Evolutionary conservation across 1,140 invertebrate genomes (phyloP).

Genomic region (Ceratosolen solmsi): DNA sequence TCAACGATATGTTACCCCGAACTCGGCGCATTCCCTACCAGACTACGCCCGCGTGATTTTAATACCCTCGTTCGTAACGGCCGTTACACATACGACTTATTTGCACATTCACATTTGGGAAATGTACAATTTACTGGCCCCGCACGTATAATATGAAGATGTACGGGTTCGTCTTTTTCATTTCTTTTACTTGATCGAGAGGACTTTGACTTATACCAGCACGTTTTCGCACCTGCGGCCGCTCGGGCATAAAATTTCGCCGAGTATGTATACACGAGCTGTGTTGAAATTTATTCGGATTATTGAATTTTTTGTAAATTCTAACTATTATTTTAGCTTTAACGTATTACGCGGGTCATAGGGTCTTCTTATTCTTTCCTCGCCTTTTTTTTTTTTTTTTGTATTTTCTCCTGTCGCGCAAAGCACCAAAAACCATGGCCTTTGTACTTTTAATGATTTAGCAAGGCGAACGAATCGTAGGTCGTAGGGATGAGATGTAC

Average conservation of each 20-base stretch:
- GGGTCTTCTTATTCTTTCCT: too few relatives aligned
- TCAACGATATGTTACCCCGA: background rate
- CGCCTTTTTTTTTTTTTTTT: background rate
- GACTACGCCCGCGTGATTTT: background rate
- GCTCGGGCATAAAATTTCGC: background rate
- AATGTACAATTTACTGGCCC: conserved; percentile 9
- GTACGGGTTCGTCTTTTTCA: background rate
- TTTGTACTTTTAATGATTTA: too few relatives aligned
- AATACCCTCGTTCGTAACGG: background rate
- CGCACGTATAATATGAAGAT: background rate
- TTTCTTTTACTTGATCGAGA: background rate
- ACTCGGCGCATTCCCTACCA: background rate
- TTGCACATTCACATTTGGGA: conserved; percentile 9
- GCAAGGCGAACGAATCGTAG: too few relatives aligned
- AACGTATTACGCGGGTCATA: too few relatives aligned
- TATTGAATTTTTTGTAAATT: background rate
- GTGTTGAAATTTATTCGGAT: background rate
- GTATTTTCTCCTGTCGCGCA: background rate
- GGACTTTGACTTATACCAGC: background rate
- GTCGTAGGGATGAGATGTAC: too few relatives aligned
- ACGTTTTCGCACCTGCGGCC: conserved; percentile 12
- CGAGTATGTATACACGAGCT: background rate
- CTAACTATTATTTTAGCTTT: background rate
- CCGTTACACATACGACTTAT: background rate
- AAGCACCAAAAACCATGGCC: too few relatives aligned